phyloP scores from a whole-genome alignment of 2,113 vertebrate genomes.

The Pachyramphus minor region DNA sequence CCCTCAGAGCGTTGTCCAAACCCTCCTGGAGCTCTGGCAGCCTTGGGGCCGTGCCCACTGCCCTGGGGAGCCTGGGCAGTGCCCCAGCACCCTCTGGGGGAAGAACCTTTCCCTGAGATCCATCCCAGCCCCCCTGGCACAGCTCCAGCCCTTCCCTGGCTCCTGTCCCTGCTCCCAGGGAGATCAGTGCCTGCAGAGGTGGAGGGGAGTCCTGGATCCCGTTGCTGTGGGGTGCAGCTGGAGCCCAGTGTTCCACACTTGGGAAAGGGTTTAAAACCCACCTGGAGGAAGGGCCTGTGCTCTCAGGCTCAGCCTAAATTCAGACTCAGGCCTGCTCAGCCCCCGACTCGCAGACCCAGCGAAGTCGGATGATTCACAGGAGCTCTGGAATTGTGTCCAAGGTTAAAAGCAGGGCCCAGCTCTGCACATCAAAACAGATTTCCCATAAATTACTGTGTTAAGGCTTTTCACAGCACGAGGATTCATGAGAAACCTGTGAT shows the following conservation, averaged over 20 bases:
- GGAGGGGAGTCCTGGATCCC: rapidly evolving
- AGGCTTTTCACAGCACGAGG: not conserved
- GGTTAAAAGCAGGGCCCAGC: not conserved
- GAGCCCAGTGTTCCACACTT: not conserved
- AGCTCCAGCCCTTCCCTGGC: not conserved
- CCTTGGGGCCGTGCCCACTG: not conserved
- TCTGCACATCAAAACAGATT: conserved; percentile 29
- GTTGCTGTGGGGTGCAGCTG: not conserved
- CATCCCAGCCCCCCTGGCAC: not conserved
- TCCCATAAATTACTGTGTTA: not conserved
- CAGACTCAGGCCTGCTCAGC: not conserved
- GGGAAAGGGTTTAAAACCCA: not conserved
- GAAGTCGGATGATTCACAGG: not conserved
- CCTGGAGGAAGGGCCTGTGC: not conserved
- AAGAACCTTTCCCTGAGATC: not conserved
- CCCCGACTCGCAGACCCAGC: not conserved
- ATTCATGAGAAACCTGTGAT: conserved; percentile 6
- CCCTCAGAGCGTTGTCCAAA: not conserved
- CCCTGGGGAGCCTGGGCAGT: not conserved
- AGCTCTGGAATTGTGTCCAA: not conserved
- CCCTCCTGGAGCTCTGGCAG: not conserved
- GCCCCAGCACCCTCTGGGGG: not conserved
- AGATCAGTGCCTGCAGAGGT: not conserved
- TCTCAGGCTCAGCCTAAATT: not conserved
- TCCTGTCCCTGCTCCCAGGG: not conserved